These are phyloP conservation scores for Bos indicus DNA, from an alignment of 2,113 vertebrate species.

Conservation along the genomic window DNA sequence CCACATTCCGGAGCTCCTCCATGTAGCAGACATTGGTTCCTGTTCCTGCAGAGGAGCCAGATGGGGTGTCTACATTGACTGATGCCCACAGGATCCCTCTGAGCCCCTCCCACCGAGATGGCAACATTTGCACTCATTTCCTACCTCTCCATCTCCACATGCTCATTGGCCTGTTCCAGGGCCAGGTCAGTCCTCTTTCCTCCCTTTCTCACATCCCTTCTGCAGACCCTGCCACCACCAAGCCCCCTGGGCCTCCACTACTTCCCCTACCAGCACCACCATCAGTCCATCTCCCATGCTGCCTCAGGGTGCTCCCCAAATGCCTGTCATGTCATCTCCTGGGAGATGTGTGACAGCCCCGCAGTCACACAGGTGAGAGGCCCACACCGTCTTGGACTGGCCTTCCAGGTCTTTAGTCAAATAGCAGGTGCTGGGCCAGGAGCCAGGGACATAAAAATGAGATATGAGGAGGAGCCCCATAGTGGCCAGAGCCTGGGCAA, in stretches of 20 bases:
- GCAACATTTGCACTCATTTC: background rate
- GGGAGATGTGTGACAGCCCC: background rate
- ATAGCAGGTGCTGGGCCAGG: background rate
- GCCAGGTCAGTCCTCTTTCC: background rate
- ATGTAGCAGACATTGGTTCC: slow-evolving; percentile 86
- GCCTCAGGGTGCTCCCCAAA: background rate
- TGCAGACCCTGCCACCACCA: background rate
- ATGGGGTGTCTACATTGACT: accelerated
- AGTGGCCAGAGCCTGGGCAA: background rate
- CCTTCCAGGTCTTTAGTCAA: background rate
- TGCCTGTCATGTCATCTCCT: too few species aligned
- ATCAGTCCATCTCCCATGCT: background rate
- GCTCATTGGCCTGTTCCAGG: background rate
- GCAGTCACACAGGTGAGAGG: background rate
- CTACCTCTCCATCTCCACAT: background rate
- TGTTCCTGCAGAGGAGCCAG: slow-evolving; percentile 71
- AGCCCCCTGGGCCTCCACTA: background rate
- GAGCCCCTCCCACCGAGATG: background rate
- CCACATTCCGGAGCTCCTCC: slow-evolving; percentile 82
- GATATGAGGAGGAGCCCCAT: background rate
- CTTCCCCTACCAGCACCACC: background rate
- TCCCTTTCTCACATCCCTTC: background rate
- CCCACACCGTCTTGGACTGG: background rate
- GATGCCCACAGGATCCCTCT: background rate
- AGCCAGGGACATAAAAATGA: background rate